Base-by-base conservation (phyloP, 1,140 invertebrate genomes). In the Listronotus bonariensis region DNA sequence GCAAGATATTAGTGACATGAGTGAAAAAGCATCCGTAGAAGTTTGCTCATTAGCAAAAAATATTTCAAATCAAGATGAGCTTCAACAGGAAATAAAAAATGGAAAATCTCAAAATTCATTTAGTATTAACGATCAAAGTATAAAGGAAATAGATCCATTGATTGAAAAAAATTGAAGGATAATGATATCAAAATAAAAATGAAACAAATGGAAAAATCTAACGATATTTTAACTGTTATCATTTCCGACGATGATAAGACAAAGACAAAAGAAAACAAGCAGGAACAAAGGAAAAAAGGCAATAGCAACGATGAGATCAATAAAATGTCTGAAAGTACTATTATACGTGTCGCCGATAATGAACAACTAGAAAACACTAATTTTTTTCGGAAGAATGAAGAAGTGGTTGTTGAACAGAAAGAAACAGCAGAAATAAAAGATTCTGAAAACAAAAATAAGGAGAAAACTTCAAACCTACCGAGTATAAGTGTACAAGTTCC, bases 361-460 rank as follows among this genome's bases (percentile, higher is more conserved):
- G 14, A 36, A 52, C 7, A 14, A 10, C n/a, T 26, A 15, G 38
- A 32, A 52, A 53, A n/a, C 34, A 42, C n/a, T 36, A 43, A 49
- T 38, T 62, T 62, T 62, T 62, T 62, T 62, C 59, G 59, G 48
- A 31, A 43, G 31, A 45, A 32, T 62, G 38, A 62, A 62, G 15
- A 62, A 15, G 8, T 62, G 59, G 59, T 34, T 52, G 6, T 10
- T 12, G 5, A 46, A 46, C 34, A 60, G 40, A 26, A 18, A 26
- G 38, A 41, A 40, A 42, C 49, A 51, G 26, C 41, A 51, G 51
- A 42, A 9, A 10, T 18, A 42, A 55, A 36, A 8, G 34, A 36
- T 36, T 36, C 34, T 36, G 3, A 36, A 3, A 36, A 36, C 34
- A 36, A 5, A 36, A 7, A 36, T 1, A 36, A 36, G 2, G 11